Conservation (phyloP, 1,140 invertebrate species). For the Zophobas atratus region DNA sequence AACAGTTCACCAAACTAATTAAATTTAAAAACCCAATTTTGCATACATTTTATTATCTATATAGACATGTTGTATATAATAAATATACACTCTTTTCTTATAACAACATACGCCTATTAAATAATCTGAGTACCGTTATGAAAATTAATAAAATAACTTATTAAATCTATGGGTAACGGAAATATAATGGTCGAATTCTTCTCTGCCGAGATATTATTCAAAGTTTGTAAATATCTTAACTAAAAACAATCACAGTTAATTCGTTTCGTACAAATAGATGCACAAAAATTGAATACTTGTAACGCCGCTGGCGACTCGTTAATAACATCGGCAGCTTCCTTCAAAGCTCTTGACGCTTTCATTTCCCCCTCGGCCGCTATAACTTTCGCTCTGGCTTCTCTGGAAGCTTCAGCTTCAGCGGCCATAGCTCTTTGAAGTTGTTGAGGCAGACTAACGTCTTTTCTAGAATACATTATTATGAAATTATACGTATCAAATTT, state of each 20-base stretch:
- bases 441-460: constrained; percentile 89
- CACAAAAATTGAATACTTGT: constrained; percentile 72
- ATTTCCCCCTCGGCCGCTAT: constrained; percentile 88
- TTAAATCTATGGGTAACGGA: constrained; percentile 85
- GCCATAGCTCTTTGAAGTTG: constrained; percentile 91
- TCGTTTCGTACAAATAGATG: not conserved
- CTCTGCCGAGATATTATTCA: constrained; percentile 91
- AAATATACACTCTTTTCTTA: constrained; percentile 10
- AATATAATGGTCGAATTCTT: constrained; percentile 96
- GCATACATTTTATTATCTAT: not conserved
- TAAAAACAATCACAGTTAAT: constrained; percentile 45
- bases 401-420: constrained; percentile 87
- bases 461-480: constrained; percentile 71
- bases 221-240: constrained; percentile 75
- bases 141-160: constrained; percentile 57
- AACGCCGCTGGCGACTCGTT: constrained; percentile 89
- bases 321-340: constrained; percentile 93
- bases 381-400: constrained; percentile 84
- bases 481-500: not conserved
- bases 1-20: too few species aligned
- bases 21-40: too few species aligned
- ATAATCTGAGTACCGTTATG: constrained; percentile 49
- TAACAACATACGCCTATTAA: constrained; percentile 1
- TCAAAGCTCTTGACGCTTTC: constrained; percentile 88
- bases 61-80: not conserved